Evolutionary conservation across 2,888 invertebrate genomes (phyloP).

Genomic region (Stratiomys singularior): DNA sequence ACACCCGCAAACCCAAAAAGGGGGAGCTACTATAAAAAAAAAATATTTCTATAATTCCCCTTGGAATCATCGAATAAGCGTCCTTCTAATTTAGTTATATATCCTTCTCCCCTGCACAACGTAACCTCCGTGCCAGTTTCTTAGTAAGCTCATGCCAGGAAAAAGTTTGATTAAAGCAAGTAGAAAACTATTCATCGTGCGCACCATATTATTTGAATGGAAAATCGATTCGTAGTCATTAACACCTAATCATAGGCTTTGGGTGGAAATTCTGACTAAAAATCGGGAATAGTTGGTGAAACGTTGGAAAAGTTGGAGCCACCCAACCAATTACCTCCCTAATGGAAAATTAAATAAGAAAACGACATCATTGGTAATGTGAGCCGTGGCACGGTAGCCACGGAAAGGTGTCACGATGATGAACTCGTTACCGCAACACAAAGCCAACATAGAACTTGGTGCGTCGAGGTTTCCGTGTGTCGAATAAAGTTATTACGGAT

Average conservation of each 20-base stretch:
- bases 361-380: background rate
- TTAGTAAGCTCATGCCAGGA: too few relatives aligned
- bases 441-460: background rate
- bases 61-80: too few relatives aligned
- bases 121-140: too few relatives aligned
- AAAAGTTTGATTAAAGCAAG: too few relatives aligned
- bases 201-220: background rate
- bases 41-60: too few relatives aligned
- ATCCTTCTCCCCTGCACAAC: too few relatives aligned
- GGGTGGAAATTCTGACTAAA: background rate
- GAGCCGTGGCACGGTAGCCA: background rate
- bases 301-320: background rate
- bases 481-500: conserved; percentile 51
- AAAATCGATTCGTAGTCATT: conserved; percentile 28
- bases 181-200: too few relatives aligned
- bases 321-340: background rate
- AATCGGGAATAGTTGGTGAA: background rate
- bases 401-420: conserved; percentile 49
- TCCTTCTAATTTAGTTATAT: too few relatives aligned
- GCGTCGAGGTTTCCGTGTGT: conserved; percentile 47
- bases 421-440: conserved; percentile 46
- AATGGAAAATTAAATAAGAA: conserved; percentile 43
- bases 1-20: too few relatives aligned
- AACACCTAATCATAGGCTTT: conserved; percentile 11
- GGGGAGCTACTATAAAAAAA: too few relatives aligned